A percentile compares a stretch with the other conserved stretches of the same genome.
phyloP scores from a whole-genome alignment of 2,113 vertebrate species.

The Ochotona curzoniae region DNA sequence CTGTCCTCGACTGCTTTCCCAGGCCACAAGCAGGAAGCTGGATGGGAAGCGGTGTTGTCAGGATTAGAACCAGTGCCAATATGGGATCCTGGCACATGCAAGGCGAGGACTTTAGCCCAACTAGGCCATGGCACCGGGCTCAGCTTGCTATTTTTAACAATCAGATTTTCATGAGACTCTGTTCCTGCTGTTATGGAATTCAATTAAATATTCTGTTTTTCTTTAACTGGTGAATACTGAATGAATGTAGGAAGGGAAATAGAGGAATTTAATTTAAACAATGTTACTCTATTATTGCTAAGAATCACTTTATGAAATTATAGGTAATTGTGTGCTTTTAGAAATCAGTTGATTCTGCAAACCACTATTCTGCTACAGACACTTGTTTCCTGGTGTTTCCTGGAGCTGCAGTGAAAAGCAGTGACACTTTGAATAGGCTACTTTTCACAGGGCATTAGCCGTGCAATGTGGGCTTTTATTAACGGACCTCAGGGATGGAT shows the following conservation, averaged over 20 bases:
- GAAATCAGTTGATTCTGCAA: background rate
- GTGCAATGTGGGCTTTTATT: background rate
- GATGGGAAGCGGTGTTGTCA: too few relatives aligned
- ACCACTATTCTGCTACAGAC: background rate
- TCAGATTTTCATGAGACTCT: background rate
- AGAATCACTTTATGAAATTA: background rate
- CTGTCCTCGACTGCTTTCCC: too few relatives aligned
- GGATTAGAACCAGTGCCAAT: too few relatives aligned
- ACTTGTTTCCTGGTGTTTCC: background rate
- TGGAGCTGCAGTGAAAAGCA: background rate
- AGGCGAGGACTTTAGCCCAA: too few relatives aligned
- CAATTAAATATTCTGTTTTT: background rate
- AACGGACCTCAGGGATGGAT: background rate
- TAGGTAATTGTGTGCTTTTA: background rate
- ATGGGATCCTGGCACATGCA: too few relatives aligned
- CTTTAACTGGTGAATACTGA: background rate
- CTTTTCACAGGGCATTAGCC: background rate
- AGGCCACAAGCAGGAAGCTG: too few relatives aligned
- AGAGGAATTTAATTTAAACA: background rate
- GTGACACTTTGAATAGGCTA: too few relatives aligned
- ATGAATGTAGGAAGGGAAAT: constrained; percentile 23
- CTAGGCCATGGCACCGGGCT: too few relatives aligned
- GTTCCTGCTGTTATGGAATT: background rate
- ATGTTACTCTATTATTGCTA: background rate
- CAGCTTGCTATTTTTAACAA: background rate